Percentiles rank a stretch among this genome's conserved stretches.
Conservation (phyloP, 2,113 vertebrate genomes). For the Cheilinus undulatus region DNA sequence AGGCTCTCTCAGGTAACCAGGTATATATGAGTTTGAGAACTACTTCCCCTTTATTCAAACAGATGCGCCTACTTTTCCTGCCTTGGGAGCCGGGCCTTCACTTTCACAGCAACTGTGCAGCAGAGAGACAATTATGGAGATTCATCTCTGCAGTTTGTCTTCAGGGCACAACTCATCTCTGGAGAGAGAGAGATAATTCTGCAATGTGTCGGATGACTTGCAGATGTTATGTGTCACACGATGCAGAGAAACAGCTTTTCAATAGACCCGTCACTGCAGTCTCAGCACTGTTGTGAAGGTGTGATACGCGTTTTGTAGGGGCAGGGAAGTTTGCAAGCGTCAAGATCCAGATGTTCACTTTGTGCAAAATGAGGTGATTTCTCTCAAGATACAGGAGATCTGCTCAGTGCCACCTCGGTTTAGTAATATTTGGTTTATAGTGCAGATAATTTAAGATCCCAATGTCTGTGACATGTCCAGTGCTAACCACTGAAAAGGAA, state of each 20-base stretch:
- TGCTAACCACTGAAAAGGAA: not conserved
- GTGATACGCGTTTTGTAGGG: slow-evolving; percentile 35
- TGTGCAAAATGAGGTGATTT: slow-evolving; percentile 17
- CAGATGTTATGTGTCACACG: slow-evolving; percentile 68
- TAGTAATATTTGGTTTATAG: slow-evolving; percentile 11
- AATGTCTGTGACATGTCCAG: not conserved
- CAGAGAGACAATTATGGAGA: slow-evolving; percentile 69
- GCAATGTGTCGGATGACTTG: slow-evolving; percentile 65
- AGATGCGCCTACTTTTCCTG: slow-evolving; percentile 52
- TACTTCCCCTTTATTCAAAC: slow-evolving; percentile 45
- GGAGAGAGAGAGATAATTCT: slow-evolving; percentile 58
- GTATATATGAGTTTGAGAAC: slow-evolving; percentile 33
- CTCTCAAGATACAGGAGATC: slow-evolving; percentile 10
- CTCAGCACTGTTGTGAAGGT: slow-evolving; percentile 50
- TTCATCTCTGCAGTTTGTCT: slow-evolving; percentile 77
- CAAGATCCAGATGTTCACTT: slow-evolving; percentile 48
- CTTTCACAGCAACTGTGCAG: slow-evolving; percentile 44
- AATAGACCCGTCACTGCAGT: slow-evolving; percentile 50
- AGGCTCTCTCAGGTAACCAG: slow-evolving; percentile 27
- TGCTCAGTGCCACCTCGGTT: not conserved
- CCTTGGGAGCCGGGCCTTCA: slow-evolving; percentile 32
- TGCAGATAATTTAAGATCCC: slow-evolving; percentile 11
- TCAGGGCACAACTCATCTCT: slow-evolving; percentile 66
- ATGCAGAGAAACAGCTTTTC: slow-evolving; percentile 59
- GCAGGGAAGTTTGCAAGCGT: slow-evolving; percentile 4